phyloP scores from a whole-genome alignment of 2,113 vertebrate genomes.

The Rhineura floridana region DNA sequence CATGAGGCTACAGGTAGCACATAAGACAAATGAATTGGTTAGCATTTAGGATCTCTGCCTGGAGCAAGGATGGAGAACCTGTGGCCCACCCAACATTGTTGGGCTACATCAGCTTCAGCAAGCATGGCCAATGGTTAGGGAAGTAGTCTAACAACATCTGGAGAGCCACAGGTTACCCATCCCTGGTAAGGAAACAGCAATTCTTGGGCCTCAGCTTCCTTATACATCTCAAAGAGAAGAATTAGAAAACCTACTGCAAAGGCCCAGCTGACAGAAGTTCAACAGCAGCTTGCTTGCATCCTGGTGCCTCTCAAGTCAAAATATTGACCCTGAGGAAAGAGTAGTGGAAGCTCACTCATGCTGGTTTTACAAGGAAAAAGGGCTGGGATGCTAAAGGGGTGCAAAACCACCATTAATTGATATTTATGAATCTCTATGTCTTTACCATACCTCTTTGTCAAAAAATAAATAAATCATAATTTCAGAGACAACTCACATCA shows the following conservation, averaged over 20 bases:
- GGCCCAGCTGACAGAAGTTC: background rate
- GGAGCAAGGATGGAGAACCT: background rate
- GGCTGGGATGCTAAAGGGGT: background rate
- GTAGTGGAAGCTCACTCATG: background rate
- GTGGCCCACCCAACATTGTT: background rate
- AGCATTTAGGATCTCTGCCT: no score
- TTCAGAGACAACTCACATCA: no score
- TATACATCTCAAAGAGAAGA: background rate
- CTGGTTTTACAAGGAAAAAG: no score
- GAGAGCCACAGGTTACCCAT: background rate
- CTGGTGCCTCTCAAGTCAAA: background rate
- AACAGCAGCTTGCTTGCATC: background rate
- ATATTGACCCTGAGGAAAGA: background rate
- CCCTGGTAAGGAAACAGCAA: background rate
- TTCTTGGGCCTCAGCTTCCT: no score
- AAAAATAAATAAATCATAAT: no score
- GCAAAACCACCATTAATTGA: background rate
- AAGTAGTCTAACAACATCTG: background rate
- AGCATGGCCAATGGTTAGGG: background rate
- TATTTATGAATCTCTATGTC: background rate
- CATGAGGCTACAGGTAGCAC: background rate
- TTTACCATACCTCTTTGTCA: no score
- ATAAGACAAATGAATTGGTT: no score
- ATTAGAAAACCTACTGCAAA: background rate
- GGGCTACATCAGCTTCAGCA: background rate